These are phyloP conservation scores for Porites lutea DNA, from an alignment of 64 coral and sea anemone species.

Conservation along the genomic window DNA sequence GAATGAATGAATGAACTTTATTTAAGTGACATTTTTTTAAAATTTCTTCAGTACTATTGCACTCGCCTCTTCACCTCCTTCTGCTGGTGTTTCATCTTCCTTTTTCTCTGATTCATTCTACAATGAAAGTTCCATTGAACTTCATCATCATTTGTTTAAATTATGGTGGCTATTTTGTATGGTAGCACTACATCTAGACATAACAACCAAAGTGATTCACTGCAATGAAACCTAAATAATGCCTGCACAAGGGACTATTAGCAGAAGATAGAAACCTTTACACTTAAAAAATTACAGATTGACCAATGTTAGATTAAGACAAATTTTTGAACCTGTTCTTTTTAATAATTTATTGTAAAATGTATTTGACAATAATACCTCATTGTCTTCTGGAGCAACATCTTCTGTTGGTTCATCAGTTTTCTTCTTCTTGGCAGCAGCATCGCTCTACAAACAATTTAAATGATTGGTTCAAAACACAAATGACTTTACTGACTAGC, in stretches of 20 bases:
- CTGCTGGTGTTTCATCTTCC: slow-evolving; percentile 22
- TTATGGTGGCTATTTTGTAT: too few relatives aligned
- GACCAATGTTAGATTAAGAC: too few relatives aligned
- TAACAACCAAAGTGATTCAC: too few relatives aligned
- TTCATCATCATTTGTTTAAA: neutral
- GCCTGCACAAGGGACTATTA: too few relatives aligned
- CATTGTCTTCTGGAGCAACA: slow-evolving; percentile 58
- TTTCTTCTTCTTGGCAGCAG: slow-evolving; percentile 77
- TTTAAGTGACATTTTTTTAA: too few relatives aligned
- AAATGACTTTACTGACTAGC: too few relatives aligned
- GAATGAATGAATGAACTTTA: neutral
- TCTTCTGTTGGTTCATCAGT: slow-evolving; percentile 87
- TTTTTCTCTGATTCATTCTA: slow-evolving; percentile 13
- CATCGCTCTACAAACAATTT: slow-evolving; percentile 43
- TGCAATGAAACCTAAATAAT: too few relatives aligned
- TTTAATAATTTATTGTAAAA: too few relatives aligned
- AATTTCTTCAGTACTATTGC: neutral
- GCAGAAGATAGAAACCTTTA: too few relatives aligned
- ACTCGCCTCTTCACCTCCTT: slow-evolving; percentile 45
- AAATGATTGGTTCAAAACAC: neutral
- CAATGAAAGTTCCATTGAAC: neutral
- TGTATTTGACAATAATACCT: neutral
- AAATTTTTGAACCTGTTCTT: too few relatives aligned
- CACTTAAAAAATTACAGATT: too few relatives aligned
- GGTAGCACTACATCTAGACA: too few relatives aligned